These are phyloP conservation scores for Chromis chromis DNA, from an alignment of 2,797 vertebrate species.

Conservation along the genomic window DNA sequence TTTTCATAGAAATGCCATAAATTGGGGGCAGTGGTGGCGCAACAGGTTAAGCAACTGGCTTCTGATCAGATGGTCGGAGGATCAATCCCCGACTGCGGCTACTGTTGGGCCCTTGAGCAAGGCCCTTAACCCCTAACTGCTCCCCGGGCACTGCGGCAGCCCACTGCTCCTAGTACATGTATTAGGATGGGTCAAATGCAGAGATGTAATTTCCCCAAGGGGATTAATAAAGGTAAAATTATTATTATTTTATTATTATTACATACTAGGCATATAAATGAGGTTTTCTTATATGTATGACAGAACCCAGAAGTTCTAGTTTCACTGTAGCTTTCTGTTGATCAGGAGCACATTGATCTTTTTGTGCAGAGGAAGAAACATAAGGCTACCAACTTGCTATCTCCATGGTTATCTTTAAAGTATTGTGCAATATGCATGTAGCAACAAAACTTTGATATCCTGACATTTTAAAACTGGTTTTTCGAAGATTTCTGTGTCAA, in stretches of 20 bases:
- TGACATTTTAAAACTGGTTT: not conserved
- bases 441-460: not conserved
- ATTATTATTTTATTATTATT: too few relatives aligned
- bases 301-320: not conserved
- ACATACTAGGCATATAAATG: not conserved
- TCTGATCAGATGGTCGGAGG: too few relatives aligned
- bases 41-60: too few relatives aligned
- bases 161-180: too few relatives aligned
- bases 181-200: too few relatives aligned
- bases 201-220: too few relatives aligned
- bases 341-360: not conserved
- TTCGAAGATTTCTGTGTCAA: not conserved
- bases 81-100: too few relatives aligned
- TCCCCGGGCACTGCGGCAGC: too few relatives aligned
- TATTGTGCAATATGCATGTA: not conserved
- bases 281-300: not conserved
- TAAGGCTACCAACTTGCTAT: not conserved
- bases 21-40: too few relatives aligned
- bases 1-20: not conserved
- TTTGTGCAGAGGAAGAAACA: not conserved
- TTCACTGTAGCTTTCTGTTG: not conserved
- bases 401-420: not conserved
- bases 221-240: too few relatives aligned
- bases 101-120: too few relatives aligned
- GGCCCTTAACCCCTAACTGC: too few relatives aligned